phyloP scores from a whole-genome alignment of 1,140 invertebrate species.

The Amphibalanus amphitrite region DNA sequence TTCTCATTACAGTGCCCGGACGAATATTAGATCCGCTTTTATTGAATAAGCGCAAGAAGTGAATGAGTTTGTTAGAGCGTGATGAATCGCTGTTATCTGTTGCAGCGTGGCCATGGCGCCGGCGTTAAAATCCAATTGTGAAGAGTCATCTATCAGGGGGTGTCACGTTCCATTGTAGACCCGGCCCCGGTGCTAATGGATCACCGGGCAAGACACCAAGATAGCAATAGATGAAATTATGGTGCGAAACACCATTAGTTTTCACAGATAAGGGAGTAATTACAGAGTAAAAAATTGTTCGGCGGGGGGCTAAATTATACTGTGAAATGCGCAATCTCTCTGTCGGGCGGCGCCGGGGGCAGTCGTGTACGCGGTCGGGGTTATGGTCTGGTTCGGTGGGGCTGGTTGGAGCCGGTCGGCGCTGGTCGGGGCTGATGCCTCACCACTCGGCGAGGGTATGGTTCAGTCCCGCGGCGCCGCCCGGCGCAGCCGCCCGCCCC shows the following conservation, averaged over 20 bases:
- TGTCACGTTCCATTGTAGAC: not conserved
- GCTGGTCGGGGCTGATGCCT: not conserved
- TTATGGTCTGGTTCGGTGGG: no score
- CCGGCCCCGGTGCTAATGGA: not conserved
- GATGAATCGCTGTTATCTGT: not conserved
- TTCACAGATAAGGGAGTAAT: not conserved
- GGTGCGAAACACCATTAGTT: slow-evolving; percentile 1
- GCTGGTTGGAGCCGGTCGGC: not conserved
- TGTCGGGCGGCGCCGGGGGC: no score
- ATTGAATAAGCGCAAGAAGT: not conserved
- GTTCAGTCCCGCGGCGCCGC: no score
- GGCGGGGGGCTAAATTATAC: slow-evolving; percentile 1
- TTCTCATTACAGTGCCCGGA: not conserved
- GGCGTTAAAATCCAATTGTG: not conserved
- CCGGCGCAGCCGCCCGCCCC: no score
- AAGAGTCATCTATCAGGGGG: not conserved
- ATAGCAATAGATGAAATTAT: not conserved
- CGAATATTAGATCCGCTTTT: not conserved
- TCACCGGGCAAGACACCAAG: not conserved
- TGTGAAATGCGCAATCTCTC: not conserved
- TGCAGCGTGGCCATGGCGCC: not conserved
- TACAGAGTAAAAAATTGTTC: not conserved
- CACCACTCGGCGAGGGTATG: no score
- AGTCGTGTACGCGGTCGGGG: no score
- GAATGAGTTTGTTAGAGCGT: slow-evolving; percentile 1